Evolutionary conservation across 2,113 vertebrate genomes (phyloP).

Genomic region (Glaucidium brasilianum): DNA sequence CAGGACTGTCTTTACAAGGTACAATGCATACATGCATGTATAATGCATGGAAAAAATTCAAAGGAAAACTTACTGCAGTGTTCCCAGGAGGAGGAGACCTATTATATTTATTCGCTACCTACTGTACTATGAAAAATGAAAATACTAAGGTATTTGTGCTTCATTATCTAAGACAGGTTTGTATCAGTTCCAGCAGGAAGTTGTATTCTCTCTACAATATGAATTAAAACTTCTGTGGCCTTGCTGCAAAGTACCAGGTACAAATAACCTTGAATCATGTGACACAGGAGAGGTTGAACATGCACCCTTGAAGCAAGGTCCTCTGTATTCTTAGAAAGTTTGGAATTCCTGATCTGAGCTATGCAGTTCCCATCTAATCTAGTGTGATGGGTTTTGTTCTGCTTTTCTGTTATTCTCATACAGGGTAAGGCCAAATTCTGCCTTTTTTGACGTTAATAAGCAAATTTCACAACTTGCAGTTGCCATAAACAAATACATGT

Average conservation of each 20-base stretch:
- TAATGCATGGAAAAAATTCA: not conserved
- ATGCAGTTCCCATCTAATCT: constrained; percentile 13
- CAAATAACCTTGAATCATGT: not conserved
- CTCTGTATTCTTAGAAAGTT: constrained; percentile 8
- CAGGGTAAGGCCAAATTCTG: constrained; percentile 22
- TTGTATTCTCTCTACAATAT: not conserved
- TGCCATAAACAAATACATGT: not conserved
- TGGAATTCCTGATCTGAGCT: constrained; percentile 17
- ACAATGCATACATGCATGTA: not conserved
- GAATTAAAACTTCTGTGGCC: not conserved
- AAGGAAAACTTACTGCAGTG: not conserved
- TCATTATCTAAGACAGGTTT: not conserved
- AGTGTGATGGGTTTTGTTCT: not conserved
- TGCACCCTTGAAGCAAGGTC: not conserved
- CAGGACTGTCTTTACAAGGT: not conserved
- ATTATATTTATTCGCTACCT: not conserved
- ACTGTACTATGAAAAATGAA: not conserved
- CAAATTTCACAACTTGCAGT: not conserved
- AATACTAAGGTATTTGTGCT: not conserved
- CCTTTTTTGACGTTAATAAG: not conserved
- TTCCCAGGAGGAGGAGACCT: not conserved
- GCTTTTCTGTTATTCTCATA: not conserved
- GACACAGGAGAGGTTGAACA: not conserved
- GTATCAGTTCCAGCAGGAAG: not conserved
- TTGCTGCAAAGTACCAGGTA: not conserved